phyloP scores from a whole-genome alignment of 2,888 invertebrate genomes.

The Scaptomyza flava region DNA sequence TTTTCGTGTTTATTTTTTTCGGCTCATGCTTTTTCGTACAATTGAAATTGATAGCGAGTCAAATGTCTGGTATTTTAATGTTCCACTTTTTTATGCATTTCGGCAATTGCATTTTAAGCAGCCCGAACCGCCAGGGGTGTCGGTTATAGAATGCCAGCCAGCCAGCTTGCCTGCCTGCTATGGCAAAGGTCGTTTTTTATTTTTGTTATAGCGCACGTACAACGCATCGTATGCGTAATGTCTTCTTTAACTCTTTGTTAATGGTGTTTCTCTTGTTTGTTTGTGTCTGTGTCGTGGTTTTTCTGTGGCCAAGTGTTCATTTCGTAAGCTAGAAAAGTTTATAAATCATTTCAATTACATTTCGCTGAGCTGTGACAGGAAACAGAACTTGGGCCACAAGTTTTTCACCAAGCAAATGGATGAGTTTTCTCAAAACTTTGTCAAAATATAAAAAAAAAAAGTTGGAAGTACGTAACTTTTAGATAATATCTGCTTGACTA shows the following conservation, averaged over 20 bases:
- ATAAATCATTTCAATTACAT: constrained; percentile 77
- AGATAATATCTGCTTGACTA: constrained; percentile 44
- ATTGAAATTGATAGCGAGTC: constrained; percentile 69
- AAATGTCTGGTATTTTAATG: constrained; percentile 50
- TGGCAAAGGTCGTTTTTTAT: constrained; percentile 22
- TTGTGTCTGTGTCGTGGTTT: constrained; percentile 15
- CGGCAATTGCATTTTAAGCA: constrained; percentile 75
- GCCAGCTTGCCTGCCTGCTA: not conserved
- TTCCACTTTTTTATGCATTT: constrained; percentile 52
- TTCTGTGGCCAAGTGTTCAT: constrained; percentile 47
- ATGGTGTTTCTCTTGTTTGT: not conserved
- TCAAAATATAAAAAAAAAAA: constrained; percentile 24
- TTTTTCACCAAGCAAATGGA: constrained; percentile 36
- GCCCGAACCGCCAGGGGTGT: constrained; percentile 22
- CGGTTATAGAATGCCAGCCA: constrained; percentile 19
- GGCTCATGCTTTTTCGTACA: constrained; percentile 27
- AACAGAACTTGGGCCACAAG: constrained; percentile 54
- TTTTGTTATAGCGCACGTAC: constrained; percentile 29
- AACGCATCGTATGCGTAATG: constrained; percentile 69
- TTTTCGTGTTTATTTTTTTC: constrained; percentile 26
- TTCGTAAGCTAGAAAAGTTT: constrained; percentile 65
- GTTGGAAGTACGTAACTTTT: constrained; percentile 22
- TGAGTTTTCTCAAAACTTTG: constrained; percentile 49
- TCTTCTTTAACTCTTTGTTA: constrained; percentile 33
- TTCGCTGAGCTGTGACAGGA: constrained; percentile 72